Base-by-base conservation (phyloP, 2,888 invertebrate species). In the Balanococcus diminutus region DNA sequence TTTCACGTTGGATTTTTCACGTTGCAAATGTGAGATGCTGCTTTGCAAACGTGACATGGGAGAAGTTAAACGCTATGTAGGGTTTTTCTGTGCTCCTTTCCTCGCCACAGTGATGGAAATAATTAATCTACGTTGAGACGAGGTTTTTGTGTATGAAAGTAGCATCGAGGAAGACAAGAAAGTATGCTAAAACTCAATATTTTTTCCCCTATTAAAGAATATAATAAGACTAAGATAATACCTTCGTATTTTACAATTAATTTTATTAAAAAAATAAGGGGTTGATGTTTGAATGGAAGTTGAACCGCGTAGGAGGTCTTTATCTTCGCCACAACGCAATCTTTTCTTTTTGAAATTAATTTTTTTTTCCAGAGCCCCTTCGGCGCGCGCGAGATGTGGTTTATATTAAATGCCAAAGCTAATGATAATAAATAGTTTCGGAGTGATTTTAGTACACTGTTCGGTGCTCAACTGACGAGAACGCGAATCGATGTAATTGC, bases 241-340 rank as follows among this genome's bases (percentile, higher is more conserved):
- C 75, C 75, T 79, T 79, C 75, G 75, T 79, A 79, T 79, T 79
- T 79, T 79, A 79, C 75, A 79, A 79, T 79, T 79, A 79, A 79
- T 79, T 79, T 79, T 79, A 79, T 79, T 79, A 79, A 79, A 79
- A 61, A 79, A 79, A 79, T 79, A 79, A 79, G 75, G 75, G 75
- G 75, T 32, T 79, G 72, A 72, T 79, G 75, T 79, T 79, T 36
- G 75, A 79, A 79, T 79, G 75, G 28, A 67, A 67, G 28, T 16
- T 56, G 56, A 56, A 22, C 22, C 56, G 56, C 75, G 75, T 19
- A 32, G 75, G 75, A 36, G 75, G 75, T 79, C 72, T 72, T 72
- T 79, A n/a, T 79, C 75, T 32, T 32, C 32, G 36, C 75, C 32
- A 31, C 28, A 32, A 19, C 75, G 75, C 28, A 72, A 72, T 72